Percentiles rank a stretch among this genome's conserved stretches.
Conservation (phyloP, 2,888 invertebrate genomes). For the Eupithecia inturbata region DNA sequence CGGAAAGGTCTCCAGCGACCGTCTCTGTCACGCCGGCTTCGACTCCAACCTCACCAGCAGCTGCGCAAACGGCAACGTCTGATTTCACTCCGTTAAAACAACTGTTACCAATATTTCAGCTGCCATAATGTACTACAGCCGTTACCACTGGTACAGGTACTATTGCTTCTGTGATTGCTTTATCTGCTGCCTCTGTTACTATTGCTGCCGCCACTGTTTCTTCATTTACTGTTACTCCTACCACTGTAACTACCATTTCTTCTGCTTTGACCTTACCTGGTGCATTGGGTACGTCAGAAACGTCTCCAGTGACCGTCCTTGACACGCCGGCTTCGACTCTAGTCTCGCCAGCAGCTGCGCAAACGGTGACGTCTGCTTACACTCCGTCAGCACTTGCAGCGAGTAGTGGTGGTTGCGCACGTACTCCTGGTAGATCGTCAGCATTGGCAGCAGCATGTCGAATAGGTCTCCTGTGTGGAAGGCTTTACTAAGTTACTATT, state of each 20-base stretch:
- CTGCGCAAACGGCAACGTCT: conserved; percentile 90
- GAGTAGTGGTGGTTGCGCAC: conserved; percentile 97
- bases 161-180: too few relatives aligned
- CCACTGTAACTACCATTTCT: not conserved
- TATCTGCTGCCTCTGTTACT: too few relatives aligned
- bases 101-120: too few relatives aligned
- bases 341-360: conserved; percentile 90
- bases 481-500: conserved; percentile 52
- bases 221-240: too few relatives aligned
- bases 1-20: conserved; percentile 93
- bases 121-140: too few relatives aligned
- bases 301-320: conserved; percentile 93
- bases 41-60: conserved; percentile 92
- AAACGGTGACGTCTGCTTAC: conserved; percentile 93
- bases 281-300: conserved; percentile 97
- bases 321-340: conserved; percentile 93
- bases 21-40: conserved; percentile 92
- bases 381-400: conserved; percentile 95
- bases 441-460: conserved; percentile 97
- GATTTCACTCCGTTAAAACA: conserved; percentile 98
- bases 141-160: too few relatives aligned
- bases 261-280: conserved; percentile 79
- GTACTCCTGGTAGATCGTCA: conserved; percentile 97
- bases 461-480: conserved; percentile 92
- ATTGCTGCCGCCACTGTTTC: too few relatives aligned